These are phyloP conservation scores for Malacosoma neustria DNA, from an alignment of 2,888 invertebrate genomes.

Conservation along the genomic window DNA sequence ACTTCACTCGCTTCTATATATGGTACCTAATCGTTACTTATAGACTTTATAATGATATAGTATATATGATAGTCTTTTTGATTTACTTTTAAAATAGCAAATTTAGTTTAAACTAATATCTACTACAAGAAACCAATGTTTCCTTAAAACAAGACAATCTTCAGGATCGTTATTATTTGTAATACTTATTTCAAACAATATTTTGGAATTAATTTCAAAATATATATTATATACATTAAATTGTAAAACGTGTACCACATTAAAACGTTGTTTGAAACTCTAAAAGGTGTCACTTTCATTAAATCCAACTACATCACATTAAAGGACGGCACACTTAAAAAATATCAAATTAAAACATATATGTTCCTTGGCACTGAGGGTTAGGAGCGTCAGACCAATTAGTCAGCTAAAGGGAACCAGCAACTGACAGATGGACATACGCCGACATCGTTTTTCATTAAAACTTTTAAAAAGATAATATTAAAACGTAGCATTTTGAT, in stretches of 20 bases:
- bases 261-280: constrained; percentile 5
- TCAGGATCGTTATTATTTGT: too few species aligned
- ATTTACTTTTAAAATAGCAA: too few species aligned
- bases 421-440: constrained; percentile 55
- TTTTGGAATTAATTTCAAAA: constrained; percentile 9
- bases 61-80: too few species aligned
- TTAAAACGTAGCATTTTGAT: constrained; percentile 10
- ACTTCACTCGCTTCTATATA: too few species aligned
- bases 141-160: too few species aligned
- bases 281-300: constrained; percentile 43
- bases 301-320: constrained; percentile 34
- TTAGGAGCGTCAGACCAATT: constrained; percentile 65
- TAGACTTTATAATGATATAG: too few species aligned
- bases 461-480: constrained; percentile 17
- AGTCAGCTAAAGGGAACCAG: constrained; percentile 60
- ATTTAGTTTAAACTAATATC: too few species aligned
- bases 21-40: too few species aligned
- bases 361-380: constrained; percentile 30
- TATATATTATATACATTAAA: constrained; percentile 11
- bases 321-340: constrained; percentile 46
- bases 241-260: constrained; percentile 1
- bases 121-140: too few species aligned
- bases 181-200: too few species aligned
- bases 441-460: constrained; percentile 36
- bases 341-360: constrained; percentile 13